phyloP scores from a whole-genome alignment of 2,113 vertebrate species.

The Callipepla squamata region DNA sequence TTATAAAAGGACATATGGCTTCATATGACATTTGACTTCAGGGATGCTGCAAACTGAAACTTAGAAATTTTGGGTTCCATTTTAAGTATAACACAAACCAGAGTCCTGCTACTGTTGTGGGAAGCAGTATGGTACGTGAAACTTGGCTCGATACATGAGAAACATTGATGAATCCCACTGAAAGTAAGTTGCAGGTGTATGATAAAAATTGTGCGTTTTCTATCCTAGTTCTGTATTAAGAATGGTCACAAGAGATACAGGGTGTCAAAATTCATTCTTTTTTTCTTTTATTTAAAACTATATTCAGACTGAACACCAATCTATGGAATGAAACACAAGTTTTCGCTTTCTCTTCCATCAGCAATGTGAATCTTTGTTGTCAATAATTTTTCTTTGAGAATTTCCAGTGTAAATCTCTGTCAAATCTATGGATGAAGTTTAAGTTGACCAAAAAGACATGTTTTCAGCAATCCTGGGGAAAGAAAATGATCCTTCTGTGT shows the following conservation, averaged over 20 bases:
- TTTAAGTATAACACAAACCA: not conserved
- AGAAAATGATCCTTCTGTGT: not conserved
- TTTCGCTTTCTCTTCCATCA: not conserved
- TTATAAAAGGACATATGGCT: not conserved
- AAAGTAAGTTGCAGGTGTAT: not conserved
- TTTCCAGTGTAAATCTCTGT: not conserved
- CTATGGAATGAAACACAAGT: not conserved
- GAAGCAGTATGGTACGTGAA: not conserved
- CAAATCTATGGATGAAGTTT: not conserved
- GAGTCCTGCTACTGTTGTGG: not conserved
- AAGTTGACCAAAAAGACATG: not conserved
- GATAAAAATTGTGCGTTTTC: not conserved
- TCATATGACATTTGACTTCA: not conserved
- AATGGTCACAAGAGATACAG: not conserved
- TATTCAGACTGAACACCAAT: not conserved
- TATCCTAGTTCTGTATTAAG: not conserved
- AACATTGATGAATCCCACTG: not conserved
- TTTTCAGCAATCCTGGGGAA: not conserved
- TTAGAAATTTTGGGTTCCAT: not conserved
- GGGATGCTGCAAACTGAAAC: not conserved
- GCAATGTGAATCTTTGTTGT: not conserved
- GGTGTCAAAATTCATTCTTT: not conserved
- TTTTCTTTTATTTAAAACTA: not conserved
- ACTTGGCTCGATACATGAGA: not conserved
- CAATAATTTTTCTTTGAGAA: not conserved